phyloP scores from a whole-genome alignment of 2,113 vertebrate species.

The Sclerurus mexicanus region DNA sequence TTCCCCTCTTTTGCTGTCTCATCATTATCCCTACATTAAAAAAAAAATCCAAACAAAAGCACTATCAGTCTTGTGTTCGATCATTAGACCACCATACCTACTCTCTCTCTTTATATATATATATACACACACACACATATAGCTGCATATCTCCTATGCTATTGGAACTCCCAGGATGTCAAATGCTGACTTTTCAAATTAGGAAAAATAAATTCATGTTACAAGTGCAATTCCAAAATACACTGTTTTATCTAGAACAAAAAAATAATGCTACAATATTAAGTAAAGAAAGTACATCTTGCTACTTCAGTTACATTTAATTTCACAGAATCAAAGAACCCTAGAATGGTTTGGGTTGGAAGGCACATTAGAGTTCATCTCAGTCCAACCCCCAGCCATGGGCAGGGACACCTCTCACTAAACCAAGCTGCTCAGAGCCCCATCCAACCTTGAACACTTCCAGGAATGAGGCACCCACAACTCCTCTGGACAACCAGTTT shows the following conservation, averaged over 20 bases:
- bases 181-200: background rate
- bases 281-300: background rate
- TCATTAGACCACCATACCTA: background rate
- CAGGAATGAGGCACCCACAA: background rate
- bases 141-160: background rate
- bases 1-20: conserved; percentile 87
- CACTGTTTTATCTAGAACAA: background rate
- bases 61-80: background rate
- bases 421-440: background rate
- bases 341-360: background rate
- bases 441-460: background rate
- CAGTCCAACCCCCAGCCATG: background rate
- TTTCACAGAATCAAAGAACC: background rate
- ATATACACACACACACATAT: no score
- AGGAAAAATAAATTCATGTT: background rate
- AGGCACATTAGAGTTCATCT: background rate
- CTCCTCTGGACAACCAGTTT: background rate
- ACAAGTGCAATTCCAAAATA: background rate
- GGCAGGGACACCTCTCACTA: background rate
- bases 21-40: conserved; percentile 80
- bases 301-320: background rate
- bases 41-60: conserved; percentile 17
- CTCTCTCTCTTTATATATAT: background rate
- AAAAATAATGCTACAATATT: background rate
- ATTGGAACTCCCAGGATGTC: background rate